These are phyloP conservation scores for Mechanitis mazaeus DNA, from an alignment of 2,888 invertebrate genomes.

Conservation along the genomic window DNA sequence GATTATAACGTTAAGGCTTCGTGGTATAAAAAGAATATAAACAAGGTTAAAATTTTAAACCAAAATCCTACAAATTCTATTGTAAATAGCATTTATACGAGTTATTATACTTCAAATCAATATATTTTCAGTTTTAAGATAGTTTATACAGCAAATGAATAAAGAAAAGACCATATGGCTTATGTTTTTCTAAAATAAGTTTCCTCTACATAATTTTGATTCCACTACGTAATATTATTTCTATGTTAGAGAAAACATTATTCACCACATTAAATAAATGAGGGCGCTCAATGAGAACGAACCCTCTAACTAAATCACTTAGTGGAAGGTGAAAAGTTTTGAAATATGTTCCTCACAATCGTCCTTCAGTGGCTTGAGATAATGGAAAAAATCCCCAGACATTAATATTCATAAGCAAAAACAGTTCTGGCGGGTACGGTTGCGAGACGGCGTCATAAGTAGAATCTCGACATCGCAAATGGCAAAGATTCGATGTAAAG, in stretches of 20 bases:
- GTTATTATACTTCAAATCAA: no score
- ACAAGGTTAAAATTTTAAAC: no score
- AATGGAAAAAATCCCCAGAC: slow-evolving; percentile 55
- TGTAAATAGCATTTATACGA: no score
- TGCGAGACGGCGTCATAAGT: slow-evolving; percentile 14
- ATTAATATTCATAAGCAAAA: slow-evolving; percentile 58
- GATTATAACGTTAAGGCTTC: not conserved
- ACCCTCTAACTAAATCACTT: slow-evolving; percentile 36
- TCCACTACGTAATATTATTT: slow-evolving; percentile 4
- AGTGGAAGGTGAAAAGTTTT: slow-evolving; percentile 41
- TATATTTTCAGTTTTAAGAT: not conserved
- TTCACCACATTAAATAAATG: slow-evolving; percentile 22
- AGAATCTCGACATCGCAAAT: slow-evolving; percentile 20
- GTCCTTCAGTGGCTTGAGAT: slow-evolving; percentile 42
- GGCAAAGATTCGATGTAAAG: slow-evolving; percentile 5
- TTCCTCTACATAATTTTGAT: not conserved
- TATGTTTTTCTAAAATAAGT: not conserved
- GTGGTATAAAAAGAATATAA: not conserved
- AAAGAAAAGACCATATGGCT: not conserved
- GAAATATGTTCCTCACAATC: slow-evolving; percentile 50
- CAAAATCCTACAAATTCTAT: no score
- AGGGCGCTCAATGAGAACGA: slow-evolving; percentile 20
- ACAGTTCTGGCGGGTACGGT: slow-evolving; percentile 20
- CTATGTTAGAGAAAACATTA: slow-evolving; percentile 17
- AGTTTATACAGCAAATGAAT: not conserved